Conservation (phyloP, 2,888 invertebrate genomes). For the Machimus atricapillus region DNA sequence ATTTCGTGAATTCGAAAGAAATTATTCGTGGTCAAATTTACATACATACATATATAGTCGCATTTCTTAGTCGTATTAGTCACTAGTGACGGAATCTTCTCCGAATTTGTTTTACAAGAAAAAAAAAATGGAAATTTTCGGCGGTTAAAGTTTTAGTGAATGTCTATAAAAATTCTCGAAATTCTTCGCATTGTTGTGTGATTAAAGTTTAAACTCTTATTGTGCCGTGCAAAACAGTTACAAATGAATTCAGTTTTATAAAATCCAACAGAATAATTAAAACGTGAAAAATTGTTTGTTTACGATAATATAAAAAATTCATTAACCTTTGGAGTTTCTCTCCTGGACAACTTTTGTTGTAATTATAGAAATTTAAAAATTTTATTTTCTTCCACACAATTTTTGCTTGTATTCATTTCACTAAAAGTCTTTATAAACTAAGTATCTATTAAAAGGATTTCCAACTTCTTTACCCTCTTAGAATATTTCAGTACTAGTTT, state of each 20-base stretch:
- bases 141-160: neutral
- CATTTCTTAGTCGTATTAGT: neutral
- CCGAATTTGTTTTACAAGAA: neutral
- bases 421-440: neutral
- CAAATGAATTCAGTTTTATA: neutral
- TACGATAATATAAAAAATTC: neutral
- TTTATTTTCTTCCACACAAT: neutral
- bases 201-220: neutral
- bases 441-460: neutral
- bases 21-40: slow-evolving; percentile 9
- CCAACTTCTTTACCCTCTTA: neutral
- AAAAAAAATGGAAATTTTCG: neutral
- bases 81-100: neutral
- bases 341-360: neutral
- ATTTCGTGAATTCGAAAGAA: neutral
- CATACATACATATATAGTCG: neutral
- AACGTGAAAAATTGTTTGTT: neutral
- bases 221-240: neutral
- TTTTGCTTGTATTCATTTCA: neutral
- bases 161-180: neutral
- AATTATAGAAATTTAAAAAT: neutral
- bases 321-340: neutral
- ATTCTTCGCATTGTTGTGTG: neutral
- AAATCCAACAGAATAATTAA: neutral
- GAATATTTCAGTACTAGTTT: neutral